phyloP scores from a whole-genome alignment of 2,888 invertebrate species.

The Neuroscelio doddi region DNA sequence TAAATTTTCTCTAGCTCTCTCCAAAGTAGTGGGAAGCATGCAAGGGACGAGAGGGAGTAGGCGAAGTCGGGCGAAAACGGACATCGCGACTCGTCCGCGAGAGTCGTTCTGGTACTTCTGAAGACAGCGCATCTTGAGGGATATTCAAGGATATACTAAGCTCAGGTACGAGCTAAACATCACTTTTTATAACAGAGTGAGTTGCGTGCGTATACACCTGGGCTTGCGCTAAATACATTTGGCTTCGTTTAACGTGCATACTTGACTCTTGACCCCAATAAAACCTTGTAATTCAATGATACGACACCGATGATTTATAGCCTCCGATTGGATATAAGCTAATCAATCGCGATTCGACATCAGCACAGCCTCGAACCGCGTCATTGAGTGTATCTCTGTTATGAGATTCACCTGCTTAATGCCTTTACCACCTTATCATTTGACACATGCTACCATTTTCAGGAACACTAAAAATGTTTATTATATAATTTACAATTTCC shows the following conservation, averaged over 20 bases:
- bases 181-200: constrained; percentile 33
- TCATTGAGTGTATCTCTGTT: background rate
- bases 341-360: constrained; percentile 11
- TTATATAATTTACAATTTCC: too few species aligned
- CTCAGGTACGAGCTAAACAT: constrained; percentile 54
- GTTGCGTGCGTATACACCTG: constrained; percentile 13
- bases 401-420: background rate
- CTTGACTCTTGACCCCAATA: constrained; percentile 36
- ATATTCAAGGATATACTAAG: constrained; percentile 53
- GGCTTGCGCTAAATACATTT: constrained; percentile 22
- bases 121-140: constrained; percentile 67
- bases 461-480: too few species aligned
- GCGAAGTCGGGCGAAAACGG: constrained; percentile 54
- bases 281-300: constrained; percentile 15
- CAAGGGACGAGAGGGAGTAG: constrained; percentile 47
- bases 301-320: constrained; percentile 19
- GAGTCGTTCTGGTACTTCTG: constrained; percentile 69
- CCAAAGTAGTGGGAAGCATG: constrained; percentile 47
- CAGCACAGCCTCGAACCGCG: background rate
- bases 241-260: constrained; percentile 43
- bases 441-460: background rate
- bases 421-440: background rate
- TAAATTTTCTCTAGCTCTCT: constrained; percentile 28
- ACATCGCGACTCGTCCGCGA: constrained; percentile 58
- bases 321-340: constrained; percentile 15